Conservation (phyloP, 1,140 invertebrate genomes). For the Trinorchestia longiramus region DNA sequence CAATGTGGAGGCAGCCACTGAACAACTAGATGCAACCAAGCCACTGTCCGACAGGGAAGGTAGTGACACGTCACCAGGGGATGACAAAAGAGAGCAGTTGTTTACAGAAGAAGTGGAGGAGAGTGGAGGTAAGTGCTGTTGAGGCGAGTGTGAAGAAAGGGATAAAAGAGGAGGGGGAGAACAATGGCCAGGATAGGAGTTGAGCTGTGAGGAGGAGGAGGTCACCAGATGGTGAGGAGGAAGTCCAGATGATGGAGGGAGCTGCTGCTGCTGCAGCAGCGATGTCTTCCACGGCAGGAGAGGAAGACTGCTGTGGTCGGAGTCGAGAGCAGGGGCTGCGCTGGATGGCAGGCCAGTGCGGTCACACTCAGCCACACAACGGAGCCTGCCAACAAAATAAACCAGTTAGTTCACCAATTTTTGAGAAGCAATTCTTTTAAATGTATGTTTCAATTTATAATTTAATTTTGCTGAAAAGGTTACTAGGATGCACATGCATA, state of each 20-base stretch:
- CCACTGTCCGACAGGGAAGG: slow-evolving; percentile 4
- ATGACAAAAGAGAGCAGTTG: slow-evolving; percentile 4
- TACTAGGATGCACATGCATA: neutral
- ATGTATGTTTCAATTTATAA: too few species aligned
- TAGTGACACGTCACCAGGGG: slow-evolving; percentile 48
- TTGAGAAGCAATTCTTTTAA: neutral
- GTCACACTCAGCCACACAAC: slow-evolving; percentile 52
- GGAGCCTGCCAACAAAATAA: slow-evolving; percentile 22
- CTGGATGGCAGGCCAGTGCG: slow-evolving; percentile 39
- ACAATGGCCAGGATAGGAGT: neutral
- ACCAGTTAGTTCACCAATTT: neutral
- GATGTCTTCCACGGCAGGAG: slow-evolving; percentile 37
- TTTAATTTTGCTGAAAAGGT: neutral
- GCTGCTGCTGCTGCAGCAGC: neutral
- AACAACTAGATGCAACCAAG: slow-evolving; percentile 38
- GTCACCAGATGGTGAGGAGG: slow-evolving; percentile 3
- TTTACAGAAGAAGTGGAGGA: slow-evolving; percentile 8
- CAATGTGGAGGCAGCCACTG: slow-evolving; percentile 36
- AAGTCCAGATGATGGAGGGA: neutral
- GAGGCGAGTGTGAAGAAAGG: slow-evolving; percentile 42
- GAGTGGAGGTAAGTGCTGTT: neutral
- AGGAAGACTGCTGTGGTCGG: neutral
- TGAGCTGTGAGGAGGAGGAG: neutral
- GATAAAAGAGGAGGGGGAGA: neutral
- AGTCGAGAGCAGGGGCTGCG: neutral